Base-by-base conservation (phyloP, 2,113 vertebrate genomes). In the Brachypodius melanocephalos region DNA sequence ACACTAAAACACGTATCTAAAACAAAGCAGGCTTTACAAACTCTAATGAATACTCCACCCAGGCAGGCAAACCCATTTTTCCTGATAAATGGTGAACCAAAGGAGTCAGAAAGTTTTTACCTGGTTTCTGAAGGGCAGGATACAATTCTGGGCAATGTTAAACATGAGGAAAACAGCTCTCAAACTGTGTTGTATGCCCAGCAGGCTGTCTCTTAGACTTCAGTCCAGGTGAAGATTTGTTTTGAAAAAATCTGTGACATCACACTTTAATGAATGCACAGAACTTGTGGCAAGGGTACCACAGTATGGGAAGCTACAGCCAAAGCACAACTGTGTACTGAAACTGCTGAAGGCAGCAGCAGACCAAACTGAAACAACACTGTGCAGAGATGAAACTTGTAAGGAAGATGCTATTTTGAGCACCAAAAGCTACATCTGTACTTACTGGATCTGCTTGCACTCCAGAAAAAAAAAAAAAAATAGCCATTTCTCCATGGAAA, bases 11-110 rank as follows among this genome's bases (percentile, higher is more conserved):
- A 89, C 12, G 1, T 84, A 90, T 65, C 76, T 90, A 68, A 74
- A 63, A 83, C 73, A 89, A 84, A 92, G 18, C 57, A 87, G 69
- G n/a, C 57, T 81, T 92, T 92, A 63, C 51, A 90, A 78, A 85
- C 29, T 34, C 28, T 73, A 65, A 61, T 29, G 31, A 75, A 16
- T 42, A 65, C 57, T 87, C 69, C 93, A 88, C 77, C 76, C 66
- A 75, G 22, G 57, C 69, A 85, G 38, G 36, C 74, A 78, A 93
- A 79, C 65, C 24, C 65, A 87, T 48, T 90, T 72, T 74, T 88
- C n/a, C 49, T 54, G 55, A 71, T 59, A 92, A 80, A 84, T 5
- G 72, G 8, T 45, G 52, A 92, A 71, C 28, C 28, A 85, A 81
- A 89, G 29, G 40, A 81, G 57, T 57, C 34, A 75, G 73, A 78